Percentiles rank a stretch among this genome's conserved stretches.
These are phyloP conservation scores for Camponotus vicinus DNA, from an alignment of 1,140 invertebrate genomes.

Conservation along the genomic window DNA sequence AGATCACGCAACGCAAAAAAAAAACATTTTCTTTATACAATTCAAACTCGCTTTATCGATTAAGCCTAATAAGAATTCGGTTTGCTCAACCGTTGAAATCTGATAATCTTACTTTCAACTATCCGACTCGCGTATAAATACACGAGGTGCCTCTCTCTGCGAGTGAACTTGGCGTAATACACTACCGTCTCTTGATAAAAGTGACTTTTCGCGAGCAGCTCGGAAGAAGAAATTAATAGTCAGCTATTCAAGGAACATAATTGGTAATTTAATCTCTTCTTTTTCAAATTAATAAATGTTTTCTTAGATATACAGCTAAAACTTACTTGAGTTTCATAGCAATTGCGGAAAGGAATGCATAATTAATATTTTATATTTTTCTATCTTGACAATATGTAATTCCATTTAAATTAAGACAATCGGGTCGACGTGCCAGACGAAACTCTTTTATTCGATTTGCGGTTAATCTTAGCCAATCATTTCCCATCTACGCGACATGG, in stretches of 20 bases:
- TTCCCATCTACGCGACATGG: constrained; percentile 27
- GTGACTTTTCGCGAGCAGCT: neutral
- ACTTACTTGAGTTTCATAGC: neutral
- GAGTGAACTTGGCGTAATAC: too few relatives aligned
- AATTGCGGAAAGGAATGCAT: too few relatives aligned
- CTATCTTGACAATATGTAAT: constrained; percentile 11
- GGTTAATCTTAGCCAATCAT: constrained; percentile 45
- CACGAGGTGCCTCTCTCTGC: too few relatives aligned
- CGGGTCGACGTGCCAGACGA: constrained; percentile 42
- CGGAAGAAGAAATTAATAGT: neutral
- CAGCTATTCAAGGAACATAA: neutral
- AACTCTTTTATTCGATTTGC: constrained; percentile 29
- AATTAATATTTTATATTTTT: neutral
- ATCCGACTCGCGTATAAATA: too few relatives aligned
- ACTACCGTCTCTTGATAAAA: neutral
- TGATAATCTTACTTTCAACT: too few relatives aligned
- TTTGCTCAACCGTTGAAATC: too few relatives aligned
- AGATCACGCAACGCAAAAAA: too few relatives aligned
- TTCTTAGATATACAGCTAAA: neutral
- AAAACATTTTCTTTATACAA: too few relatives aligned
- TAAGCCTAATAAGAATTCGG: too few relatives aligned
- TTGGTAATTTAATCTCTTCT: constrained; percentile 2
- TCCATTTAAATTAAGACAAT: neutral
- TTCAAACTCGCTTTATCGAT: too few relatives aligned
- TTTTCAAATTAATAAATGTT: neutral